Evolutionary conservation across 2,888 invertebrate species (phyloP), one percentile per base, ranked within the genome.

Genomic region (Emmelina monodactyla): DNA sequence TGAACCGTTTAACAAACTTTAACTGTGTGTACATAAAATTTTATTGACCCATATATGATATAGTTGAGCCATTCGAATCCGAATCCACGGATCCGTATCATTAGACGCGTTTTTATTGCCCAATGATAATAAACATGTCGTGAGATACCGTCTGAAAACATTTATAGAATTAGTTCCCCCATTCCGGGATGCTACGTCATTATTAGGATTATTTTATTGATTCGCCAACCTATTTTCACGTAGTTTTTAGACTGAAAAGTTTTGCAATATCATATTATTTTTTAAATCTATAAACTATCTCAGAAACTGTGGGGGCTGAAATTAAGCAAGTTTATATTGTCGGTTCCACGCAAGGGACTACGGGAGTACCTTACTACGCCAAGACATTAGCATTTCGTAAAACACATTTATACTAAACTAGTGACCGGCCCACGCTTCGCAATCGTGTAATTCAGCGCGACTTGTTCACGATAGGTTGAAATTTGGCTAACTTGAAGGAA

Each of bases 21-120:
- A 76, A 76, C 73, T 72, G 68, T n/a, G n/a, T n/a, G n/a, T 53
- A 65, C 70, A 78, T 79, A 78, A 79, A 76, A 75, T 75, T 78
- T 79, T 79, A 79, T 78, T 71, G 63, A 71, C 65, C 70, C 72
- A 68, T 73, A 72, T 76, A 78, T 73, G 78, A 79, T 69, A 70
- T 78, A 78, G 71, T 72, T 63, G 71, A 67, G 71, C 73, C 73
- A 70, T 73, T 53, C 52, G 59, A 58, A 48, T 53, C 51, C 60
- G 58, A 54, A 63, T 56, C 59, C 58, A 49, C 55, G 55, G 62
- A 55, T 62, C 53, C 73, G 72, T 64, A 65, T 78, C 79, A 79
- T 79, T 78, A 78, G 75, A 58, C 69, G 62, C 63, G 55, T 69
- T 76, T 78, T 79, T 79, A 79, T 79, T 69, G 55, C 64, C 55